Evolutionary conservation across 2,113 vertebrate species (phyloP).

Genomic region (Saguinus imperator): DNA sequence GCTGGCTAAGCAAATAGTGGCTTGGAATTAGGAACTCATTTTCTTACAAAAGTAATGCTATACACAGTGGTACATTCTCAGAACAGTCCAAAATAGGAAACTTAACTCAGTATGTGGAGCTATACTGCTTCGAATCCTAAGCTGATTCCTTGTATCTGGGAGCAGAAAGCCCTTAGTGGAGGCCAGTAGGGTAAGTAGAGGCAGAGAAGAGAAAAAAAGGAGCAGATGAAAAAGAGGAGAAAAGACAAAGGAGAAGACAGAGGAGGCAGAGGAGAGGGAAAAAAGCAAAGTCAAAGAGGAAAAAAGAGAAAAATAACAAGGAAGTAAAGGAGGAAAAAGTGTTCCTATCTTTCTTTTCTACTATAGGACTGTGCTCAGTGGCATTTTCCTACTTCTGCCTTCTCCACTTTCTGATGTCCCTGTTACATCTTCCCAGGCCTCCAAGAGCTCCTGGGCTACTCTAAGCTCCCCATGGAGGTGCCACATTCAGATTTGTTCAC

Average conservation of each 20-base stretch:
- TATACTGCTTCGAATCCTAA: not conserved
- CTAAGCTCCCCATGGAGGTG: not conserved
- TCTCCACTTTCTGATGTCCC: not conserved
- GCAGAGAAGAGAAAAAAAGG: not conserved
- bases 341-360: not conserved
- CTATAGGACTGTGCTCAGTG: not conserved
- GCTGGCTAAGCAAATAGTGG: not conserved
- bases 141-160: not conserved
- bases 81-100: not conserved
- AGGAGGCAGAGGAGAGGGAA: not conserved
- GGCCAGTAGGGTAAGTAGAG: not conserved
- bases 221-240: not conserved
- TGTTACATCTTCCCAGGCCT: not conserved
- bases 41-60: constrained; percentile 17
- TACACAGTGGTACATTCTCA: not conserved
- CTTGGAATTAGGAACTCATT: constrained; percentile 26
- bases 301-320: not conserved
- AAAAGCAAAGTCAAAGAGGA: not conserved
- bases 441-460: not conserved
- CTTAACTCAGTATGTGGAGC: not conserved
- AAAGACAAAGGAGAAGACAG: too few species aligned
- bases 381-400: not conserved
- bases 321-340: not conserved
- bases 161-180: not conserved
- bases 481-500: not conserved